Evolutionary conservation across 2,797 vertebrate species (phyloP), one percentile per base, ranked within the genome.

Genomic region (Jordanella pulchra): DNA sequence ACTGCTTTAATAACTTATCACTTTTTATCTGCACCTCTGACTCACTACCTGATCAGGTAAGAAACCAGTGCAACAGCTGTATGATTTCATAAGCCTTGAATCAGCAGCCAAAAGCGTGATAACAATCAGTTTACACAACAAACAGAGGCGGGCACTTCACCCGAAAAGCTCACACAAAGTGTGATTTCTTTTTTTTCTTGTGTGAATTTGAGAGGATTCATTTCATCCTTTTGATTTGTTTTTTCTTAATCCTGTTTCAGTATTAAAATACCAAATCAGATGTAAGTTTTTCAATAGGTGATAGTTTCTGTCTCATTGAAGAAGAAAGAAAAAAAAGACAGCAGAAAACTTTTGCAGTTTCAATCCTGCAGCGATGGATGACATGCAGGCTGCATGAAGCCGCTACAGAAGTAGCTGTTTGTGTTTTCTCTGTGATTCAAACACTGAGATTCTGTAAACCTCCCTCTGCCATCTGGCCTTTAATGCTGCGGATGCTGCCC

Each of bases 401-500:
- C 17, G 67, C 70, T 48, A 73, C 78, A 79, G 82, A 81, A 61
- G 65, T 86, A 21, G 68, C 63, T 61, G 84, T 80, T 84, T 81
- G 55, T 84, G 71, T 88, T 85, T 84, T 82, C 79, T 63, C 75
- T 87, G 74, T 72, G 71, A 86, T 86, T 73, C 72, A 53, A 71
- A 61, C 79, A 63, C 75, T 73, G 83, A 87, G 86, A 73, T 44
- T 45, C 48, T 76, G 89, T 91, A 89, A 85, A 79, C 84, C 69
- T 53, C 55, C 1, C 47, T 64, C 75, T 78, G 71, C 77, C 44
- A 72, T 54, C 76, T 82, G 83, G 73, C 75, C 73, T 71, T 7
- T 71, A 71, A 71, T 27, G 42, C 63, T 45, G 30, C 4, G 73
- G 69, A 80, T 76, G 72, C 47, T 67, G 15, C 39, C 51, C 2